These are phyloP conservation scores for Sarcoramphus papa DNA, from an alignment of 2,797 vertebrate species.

Conservation along the genomic window DNA sequence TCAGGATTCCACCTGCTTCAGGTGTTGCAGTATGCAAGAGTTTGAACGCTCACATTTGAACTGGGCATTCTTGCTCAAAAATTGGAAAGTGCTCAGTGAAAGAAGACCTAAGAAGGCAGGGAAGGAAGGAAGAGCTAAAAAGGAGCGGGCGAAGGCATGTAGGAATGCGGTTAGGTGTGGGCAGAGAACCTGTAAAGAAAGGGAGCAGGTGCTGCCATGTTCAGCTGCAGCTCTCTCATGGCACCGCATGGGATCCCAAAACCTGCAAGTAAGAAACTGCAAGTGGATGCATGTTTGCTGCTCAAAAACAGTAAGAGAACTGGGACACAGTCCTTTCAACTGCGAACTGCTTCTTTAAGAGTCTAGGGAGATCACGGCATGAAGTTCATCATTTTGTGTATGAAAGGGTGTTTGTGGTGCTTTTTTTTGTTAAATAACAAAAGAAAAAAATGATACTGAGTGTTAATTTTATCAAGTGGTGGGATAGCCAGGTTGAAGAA, in stretches of 20 bases:
- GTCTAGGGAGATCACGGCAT: neutral
- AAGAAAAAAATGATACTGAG: neutral
- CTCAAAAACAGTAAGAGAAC: neutral
- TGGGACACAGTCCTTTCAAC: neutral
- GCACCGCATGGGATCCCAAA: neutral
- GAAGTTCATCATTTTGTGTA: neutral
- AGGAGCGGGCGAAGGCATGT: accelerated
- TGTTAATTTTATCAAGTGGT: slow-evolving; percentile 49
- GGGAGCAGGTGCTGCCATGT: neutral
- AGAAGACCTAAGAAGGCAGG: neutral
- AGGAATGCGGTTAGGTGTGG: neutral
- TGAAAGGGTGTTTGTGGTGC: neutral
- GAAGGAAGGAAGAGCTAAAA: neutral
- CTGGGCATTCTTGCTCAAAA: neutral
- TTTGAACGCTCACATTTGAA: neutral
- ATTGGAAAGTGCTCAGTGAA: neutral
- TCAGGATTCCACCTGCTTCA: neutral
- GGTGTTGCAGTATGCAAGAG: neutral
- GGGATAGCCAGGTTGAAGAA: slow-evolving; percentile 36
- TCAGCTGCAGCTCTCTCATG: neutral
- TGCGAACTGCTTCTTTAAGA: neutral
- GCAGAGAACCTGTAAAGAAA: neutral
- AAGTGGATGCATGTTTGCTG: neutral
- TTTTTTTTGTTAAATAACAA: neutral
- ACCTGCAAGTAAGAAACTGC: neutral